A percentile compares a stretch with the other conserved stretches of the same genome.
Evolutionary conservation across 2,797 vertebrate species (phyloP).

Genomic region (Macropodus opercularis): DNA sequence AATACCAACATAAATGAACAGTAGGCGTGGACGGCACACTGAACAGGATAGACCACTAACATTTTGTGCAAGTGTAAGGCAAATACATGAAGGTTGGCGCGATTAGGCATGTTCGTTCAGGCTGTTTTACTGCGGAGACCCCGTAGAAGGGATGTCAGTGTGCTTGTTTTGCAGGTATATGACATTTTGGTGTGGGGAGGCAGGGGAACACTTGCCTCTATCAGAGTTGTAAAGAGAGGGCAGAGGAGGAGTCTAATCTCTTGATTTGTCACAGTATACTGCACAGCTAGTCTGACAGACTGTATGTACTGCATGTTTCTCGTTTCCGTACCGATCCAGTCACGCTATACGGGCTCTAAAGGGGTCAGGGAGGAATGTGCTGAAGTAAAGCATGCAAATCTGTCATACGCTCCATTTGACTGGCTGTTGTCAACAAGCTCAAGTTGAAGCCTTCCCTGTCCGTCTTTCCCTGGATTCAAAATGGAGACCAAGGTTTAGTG

Average conservation of each 20-base stretch:
- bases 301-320: slow-evolving; percentile 44
- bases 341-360: slow-evolving; percentile 22
- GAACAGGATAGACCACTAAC: slow-evolving; percentile 86
- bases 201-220: not conserved
- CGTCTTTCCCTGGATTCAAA: slow-evolving; percentile 1
- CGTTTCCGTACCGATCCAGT: slow-evolving; percentile 27
- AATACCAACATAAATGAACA: slow-evolving; percentile 75
- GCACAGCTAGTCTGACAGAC: slow-evolving; percentile 23
- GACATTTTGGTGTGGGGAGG: slow-evolving; percentile 3
- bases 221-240: slow-evolving; percentile 27
- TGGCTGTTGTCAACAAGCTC: slow-evolving; percentile 12
- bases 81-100: slow-evolving; percentile 89
- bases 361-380: slow-evolving; percentile 66
- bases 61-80: slow-evolving; percentile 96
- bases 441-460: not conserved
- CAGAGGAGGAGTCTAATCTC: slow-evolving; percentile 33
- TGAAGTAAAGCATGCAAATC: slow-evolving; percentile 66
- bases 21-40: slow-evolving; percentile 79
- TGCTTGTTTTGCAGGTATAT: slow-evolving; percentile 63
- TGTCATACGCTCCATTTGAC: slow-evolving; percentile 10
- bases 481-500: slow-evolving; percentile 11
- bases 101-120: slow-evolving; percentile 84
- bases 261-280: slow-evolving; percentile 48
- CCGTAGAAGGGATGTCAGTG: slow-evolving; percentile 64
- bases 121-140: slow-evolving; percentile 64